Evolutionary conservation across 2,888 invertebrate species (phyloP).

Genomic region (Ormyrus labotus): DNA sequence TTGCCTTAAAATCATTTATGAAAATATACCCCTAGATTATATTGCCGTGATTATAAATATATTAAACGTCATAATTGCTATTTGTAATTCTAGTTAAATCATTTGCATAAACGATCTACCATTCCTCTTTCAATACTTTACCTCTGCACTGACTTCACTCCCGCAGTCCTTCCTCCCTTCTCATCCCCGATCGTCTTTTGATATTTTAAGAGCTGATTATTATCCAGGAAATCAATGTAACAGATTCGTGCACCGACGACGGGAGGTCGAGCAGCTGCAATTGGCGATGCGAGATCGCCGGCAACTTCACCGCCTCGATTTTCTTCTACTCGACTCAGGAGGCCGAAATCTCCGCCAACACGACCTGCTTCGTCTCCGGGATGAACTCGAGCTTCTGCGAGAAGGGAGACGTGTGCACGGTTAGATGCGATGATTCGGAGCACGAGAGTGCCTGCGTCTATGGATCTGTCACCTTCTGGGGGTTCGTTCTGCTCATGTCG

Average conservation of each 20-base stretch:
- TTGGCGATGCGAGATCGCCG: constrained; percentile 18
- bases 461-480: constrained; percentile 82
- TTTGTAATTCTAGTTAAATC: too few species aligned
- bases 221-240: constrained; percentile 51
- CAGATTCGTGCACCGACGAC: constrained; percentile 42
- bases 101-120: too few species aligned
- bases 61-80: too few species aligned
- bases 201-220: constrained; percentile 16
- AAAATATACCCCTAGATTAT: too few species aligned
- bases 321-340: constrained; percentile 10
- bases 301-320: not conserved
- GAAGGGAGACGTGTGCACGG: constrained; percentile 55
- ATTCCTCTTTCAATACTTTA: too few species aligned
- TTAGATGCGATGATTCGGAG: constrained; percentile 62
- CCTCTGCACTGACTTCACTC: too few species aligned
- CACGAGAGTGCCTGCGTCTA: constrained; percentile 76
- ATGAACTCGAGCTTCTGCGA: not conserved
- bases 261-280: constrained; percentile 1
- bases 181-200: not conserved
- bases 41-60: too few species aligned
- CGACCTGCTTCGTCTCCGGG: constrained; percentile 11
- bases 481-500: constrained; percentile 84
- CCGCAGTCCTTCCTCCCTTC: too few species aligned
- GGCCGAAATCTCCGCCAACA: not conserved
- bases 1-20: too few species aligned